Evolutionary conservation across 2,888 invertebrate species (phyloP), one percentile per base, ranked within the genome.

Genomic region (Xanthia togata): DNA sequence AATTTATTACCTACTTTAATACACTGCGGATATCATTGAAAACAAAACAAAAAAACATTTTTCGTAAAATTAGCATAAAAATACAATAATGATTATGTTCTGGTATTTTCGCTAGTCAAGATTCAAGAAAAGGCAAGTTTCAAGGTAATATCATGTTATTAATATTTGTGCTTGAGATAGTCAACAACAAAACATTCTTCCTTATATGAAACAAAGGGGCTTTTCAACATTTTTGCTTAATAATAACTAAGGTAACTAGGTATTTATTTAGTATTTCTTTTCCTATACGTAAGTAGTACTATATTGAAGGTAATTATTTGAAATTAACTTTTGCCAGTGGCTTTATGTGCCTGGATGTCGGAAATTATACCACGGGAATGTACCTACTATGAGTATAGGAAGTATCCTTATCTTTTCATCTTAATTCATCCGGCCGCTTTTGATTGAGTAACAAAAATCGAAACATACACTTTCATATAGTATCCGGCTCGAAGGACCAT

Each of bases 121-220:
- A n/a, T n/a, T n/a, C n/a, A n/a, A 14, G 63, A 63, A 26, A 23
- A 31, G 12, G 4, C 1, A 2, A 57, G 47, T 70, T 63, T 76
- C 70, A 63, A 76, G 79, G 79, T 26, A 38, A 70, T 35, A 23
- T 57, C 55, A 41, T 35, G 35, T 65, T 41, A 70, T 60, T 23
- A 50, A 53, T 44, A 75, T 31, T 35, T 74, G 9, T 65, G 57
- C 14, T 50, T 4, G 35, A 31, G 50, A 44, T 14, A 47, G 2
- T n/a, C 5, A 55, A 71, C 44, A 23, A 31, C 9, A 35, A 47
- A 38, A 47, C 5, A 9, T 20, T 67, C 38, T 70, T 70, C 76
- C 63, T 76, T 63, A n/a, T 76, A 44, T 41, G 4, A n/a, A 17
- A 55, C 41, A 62, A 75, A 31, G 9, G 41, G n/a, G 23, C 6